Conservation (phyloP, 2,888 invertebrate species). For the Horisme vitalbata region DNA sequence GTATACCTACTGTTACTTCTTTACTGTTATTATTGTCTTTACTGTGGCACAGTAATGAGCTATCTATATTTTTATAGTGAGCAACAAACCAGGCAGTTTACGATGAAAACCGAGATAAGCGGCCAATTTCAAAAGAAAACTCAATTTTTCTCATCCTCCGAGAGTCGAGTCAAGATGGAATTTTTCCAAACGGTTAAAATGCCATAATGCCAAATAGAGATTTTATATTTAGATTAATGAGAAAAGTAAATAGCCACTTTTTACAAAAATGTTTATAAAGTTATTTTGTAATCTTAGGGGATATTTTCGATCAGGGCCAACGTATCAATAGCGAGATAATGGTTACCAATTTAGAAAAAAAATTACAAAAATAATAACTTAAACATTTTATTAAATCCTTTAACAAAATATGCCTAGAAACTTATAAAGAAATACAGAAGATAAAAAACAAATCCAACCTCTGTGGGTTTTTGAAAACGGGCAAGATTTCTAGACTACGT, state of each 20-base stretch:
- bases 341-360: too few relatives aligned
- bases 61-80: constrained; percentile 29
- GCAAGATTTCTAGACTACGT: too few relatives aligned
- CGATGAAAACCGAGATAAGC: constrained; percentile 26
- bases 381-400: too few relatives aligned
- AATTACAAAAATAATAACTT: too few relatives aligned
- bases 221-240: constrained; percentile 16
- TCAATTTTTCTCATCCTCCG: constrained; percentile 16
- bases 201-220: constrained; percentile 17
- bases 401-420: too few relatives aligned
- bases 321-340: too few relatives aligned
- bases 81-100: constrained; percentile 29
- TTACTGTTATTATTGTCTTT: too few relatives aligned
- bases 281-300: too few relatives aligned
- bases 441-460: too few relatives aligned
- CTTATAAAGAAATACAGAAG: too few relatives aligned
- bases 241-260: background rate
- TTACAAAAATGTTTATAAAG: background rate
- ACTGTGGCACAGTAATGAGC: constrained; percentile 24
- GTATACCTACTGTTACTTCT: background rate
- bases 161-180: constrained; percentile 12
- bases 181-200: constrained; percentile 18
- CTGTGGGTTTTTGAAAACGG: too few relatives aligned
- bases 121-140: constrained; percentile 25
- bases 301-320: too few relatives aligned